These are phyloP conservation scores for Trinectes maculatus DNA, from an alignment of 2,113 vertebrate species.

Conservation along the genomic window DNA sequence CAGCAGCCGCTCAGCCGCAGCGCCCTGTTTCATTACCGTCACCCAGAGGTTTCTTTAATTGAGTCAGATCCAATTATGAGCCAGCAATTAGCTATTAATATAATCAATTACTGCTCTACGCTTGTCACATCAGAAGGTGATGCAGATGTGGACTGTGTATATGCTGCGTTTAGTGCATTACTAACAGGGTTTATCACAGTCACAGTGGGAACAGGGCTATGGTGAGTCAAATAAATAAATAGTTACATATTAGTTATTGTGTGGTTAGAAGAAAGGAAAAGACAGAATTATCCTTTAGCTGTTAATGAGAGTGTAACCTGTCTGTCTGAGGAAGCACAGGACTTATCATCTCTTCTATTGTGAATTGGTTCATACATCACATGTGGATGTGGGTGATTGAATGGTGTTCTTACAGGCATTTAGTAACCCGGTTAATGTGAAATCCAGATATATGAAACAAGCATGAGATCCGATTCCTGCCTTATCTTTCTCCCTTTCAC, in stretches of 20 bases:
- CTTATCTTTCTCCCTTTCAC: not conserved
- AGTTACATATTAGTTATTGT: not conserved
- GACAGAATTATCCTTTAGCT: not conserved
- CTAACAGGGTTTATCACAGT: slow-evolving; percentile 62
- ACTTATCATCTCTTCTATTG: not conserved
- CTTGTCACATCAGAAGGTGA: slow-evolving; percentile 81
- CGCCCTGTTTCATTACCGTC: slow-evolving; percentile 78
- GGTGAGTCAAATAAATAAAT: slow-evolving; percentile 7
- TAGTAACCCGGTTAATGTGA: not conserved
- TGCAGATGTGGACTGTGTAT: slow-evolving; percentile 75
- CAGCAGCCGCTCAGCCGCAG: slow-evolving; percentile 54
- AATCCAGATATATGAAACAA: not conserved
- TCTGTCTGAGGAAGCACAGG: not conserved
- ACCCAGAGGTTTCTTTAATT: slow-evolving; percentile 82
- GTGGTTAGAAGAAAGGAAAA: slow-evolving; percentile 9
- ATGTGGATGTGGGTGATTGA: not conserved
- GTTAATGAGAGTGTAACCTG: not conserved
- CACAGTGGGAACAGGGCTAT: slow-evolving; percentile 41
- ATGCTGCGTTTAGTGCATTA: slow-evolving; percentile 60
- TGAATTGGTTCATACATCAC: too few species aligned
- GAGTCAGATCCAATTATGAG: slow-evolving; percentile 86
- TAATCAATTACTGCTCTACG: slow-evolving; percentile 84
- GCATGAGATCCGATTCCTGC: not conserved
- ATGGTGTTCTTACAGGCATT: not conserved
- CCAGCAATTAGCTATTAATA: slow-evolving; percentile 85